A percentile compares a stretch with the other conserved stretches of the same genome.
Conservation (phyloP, 2,888 invertebrate species). For the Sarcophaga variegata region DNA sequence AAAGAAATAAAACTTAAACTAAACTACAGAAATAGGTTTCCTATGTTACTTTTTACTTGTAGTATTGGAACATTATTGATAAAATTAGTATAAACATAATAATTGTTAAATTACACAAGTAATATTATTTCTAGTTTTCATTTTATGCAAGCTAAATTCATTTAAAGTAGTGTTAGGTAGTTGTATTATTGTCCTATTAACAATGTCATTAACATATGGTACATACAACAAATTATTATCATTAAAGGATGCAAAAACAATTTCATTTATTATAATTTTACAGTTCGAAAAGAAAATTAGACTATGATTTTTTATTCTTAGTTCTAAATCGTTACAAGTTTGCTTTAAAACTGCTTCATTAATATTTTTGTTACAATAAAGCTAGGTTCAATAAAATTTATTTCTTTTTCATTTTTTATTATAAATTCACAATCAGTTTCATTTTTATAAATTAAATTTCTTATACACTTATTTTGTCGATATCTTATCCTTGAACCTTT, state of each 20-base stretch:
- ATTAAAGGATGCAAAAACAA: not conserved
- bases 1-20: too few species aligned
- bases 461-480: constrained; percentile 13
- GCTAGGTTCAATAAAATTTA: not conserved
- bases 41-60: too few species aligned
- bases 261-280: too few species aligned
- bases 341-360: too few species aligned
- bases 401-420: too few species aligned
- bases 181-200: constrained; percentile 14
- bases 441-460: too few species aligned
- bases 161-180: constrained; percentile 22
- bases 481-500: constrained; percentile 13
- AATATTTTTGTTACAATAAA: constrained; percentile 2
- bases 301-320: too few species aligned
- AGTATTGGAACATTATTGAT: constrained; percentile 12
- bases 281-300: too few species aligned
- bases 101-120: not conserved
- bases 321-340: too few species aligned
- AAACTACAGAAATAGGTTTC: too few species aligned
- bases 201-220: constrained; percentile 9
- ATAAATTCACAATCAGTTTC: too few species aligned
- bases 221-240: not conserved
- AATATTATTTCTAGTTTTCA: too few species aligned
- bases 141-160: constrained; percentile 13
- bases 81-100: not conserved